A percentile compares a stretch with the other conserved stretches of the same genome.
These are phyloP conservation scores for Holotrichia oblita DNA, from an alignment of 1,140 invertebrate species.

Conservation along the genomic window DNA sequence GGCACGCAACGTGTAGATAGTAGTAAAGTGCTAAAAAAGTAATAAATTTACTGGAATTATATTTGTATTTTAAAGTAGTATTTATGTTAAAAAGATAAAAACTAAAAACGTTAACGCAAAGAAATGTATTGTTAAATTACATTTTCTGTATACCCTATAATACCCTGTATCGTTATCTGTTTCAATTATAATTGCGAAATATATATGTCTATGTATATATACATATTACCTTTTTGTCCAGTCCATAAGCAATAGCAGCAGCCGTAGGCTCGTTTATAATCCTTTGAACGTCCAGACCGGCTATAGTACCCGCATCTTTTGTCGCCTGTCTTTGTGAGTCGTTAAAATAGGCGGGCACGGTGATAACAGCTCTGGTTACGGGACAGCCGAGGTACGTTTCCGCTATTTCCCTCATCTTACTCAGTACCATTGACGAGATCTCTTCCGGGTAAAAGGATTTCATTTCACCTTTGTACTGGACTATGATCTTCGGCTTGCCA, in stretches of 20 bases:
- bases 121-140: too few species aligned
- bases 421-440: slow-evolving; percentile 83
- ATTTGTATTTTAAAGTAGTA: too few species aligned
- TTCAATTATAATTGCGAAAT: slow-evolving; percentile 11
- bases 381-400: slow-evolving; percentile 60
- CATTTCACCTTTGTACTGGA: slow-evolving; percentile 65
- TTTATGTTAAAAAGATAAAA: too few species aligned
- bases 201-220: slow-evolving; percentile 44
- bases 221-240: slow-evolving; percentile 73
- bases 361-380: slow-evolving; percentile 62
- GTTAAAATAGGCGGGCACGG: slow-evolving; percentile 62
- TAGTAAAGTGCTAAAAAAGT: too few species aligned
- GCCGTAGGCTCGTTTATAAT: slow-evolving; percentile 79
- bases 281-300: slow-evolving; percentile 72
- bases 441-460: slow-evolving; percentile 73
- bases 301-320: slow-evolving; percentile 67
- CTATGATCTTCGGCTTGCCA: slow-evolving; percentile 69
- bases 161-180: neutral
- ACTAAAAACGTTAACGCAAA: too few species aligned
- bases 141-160: too few species aligned
- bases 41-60: too few species aligned
- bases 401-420: slow-evolving; percentile 79
- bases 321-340: slow-evolving; percentile 59
- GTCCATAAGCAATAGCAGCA: slow-evolving; percentile 74
- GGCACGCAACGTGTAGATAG: too few species aligned